Conservation (phyloP, 2,888 invertebrate genomes). For the Sesia apiformis region DNA sequence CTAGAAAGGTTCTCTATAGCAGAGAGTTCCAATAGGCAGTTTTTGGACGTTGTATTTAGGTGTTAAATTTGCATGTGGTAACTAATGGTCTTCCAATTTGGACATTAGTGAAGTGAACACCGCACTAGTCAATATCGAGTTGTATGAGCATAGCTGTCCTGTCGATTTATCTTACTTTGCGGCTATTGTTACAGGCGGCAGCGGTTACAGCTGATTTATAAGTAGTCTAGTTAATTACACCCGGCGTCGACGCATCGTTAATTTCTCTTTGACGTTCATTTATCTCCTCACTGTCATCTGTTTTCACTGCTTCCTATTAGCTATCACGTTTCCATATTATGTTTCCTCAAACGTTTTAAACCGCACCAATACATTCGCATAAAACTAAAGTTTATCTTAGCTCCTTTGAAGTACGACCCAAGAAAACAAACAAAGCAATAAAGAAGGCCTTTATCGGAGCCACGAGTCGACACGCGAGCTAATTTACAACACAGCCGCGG, state of each 20-base stretch:
- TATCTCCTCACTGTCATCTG: constrained; percentile 36
- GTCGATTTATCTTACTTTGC: constrained; percentile 70
- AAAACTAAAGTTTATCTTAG: constrained; percentile 67
- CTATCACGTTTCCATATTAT: not conserved
- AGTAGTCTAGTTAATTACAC: constrained; percentile 62
- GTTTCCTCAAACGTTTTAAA: not conserved
- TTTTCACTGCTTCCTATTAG: constrained; percentile 7
- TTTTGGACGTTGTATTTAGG: constrained; percentile 6
- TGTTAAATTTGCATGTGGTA: constrained; percentile 18
- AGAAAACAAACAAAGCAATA: constrained; percentile 74
- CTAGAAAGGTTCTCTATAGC: constrained; percentile 18
- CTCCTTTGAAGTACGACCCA: constrained; percentile 69
- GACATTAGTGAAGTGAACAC: constrained; percentile 36
- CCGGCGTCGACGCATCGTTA: constrained; percentile 51
- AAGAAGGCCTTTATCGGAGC: constrained; percentile 72
- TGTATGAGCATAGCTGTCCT: constrained; percentile 57
- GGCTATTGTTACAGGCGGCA: constrained; percentile 57
- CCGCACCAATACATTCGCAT: constrained; percentile 50
- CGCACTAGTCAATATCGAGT: constrained; percentile 59
- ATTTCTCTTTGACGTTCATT: constrained; percentile 32
- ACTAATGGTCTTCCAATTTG: not conserved
- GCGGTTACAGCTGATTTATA: constrained; percentile 65
- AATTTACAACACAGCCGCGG: constrained; percentile 73
- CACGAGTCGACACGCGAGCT: constrained; percentile 74
- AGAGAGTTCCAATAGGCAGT: constrained; percentile 15